Percentiles rank a stretch among this genome's conserved stretches.
phyloP scores from a whole-genome alignment of 1,140 invertebrate species.

The Ectropis grisescens region DNA sequence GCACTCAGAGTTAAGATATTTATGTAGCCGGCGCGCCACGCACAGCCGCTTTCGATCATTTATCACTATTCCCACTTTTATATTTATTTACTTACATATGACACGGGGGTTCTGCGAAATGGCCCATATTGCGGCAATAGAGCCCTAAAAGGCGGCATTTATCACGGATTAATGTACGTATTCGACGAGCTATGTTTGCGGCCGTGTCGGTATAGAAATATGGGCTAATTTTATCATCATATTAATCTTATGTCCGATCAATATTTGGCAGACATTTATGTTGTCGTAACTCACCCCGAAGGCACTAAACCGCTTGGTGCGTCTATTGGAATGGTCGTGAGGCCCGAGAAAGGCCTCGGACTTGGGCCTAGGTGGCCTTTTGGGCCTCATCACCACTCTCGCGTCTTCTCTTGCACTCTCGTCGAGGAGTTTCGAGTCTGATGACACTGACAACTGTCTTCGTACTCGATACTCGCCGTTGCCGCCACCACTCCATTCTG shows the following conservation, averaged over 20 bases:
- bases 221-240: no score
- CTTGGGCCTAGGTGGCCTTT: slow-evolving; percentile 89
- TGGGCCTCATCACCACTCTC: slow-evolving; percentile 87
- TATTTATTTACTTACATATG: no score
- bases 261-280: no score
- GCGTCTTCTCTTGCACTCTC: slow-evolving; percentile 89
- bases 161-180: no score
- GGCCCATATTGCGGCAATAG: no score
- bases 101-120: no score
- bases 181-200: no score
- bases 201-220: no score
- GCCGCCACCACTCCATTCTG: slow-evolving; percentile 82
- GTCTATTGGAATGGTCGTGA: slow-evolving; percentile 72
- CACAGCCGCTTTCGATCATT: slow-evolving; percentile 6
- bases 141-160: no score
- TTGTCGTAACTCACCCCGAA: slow-evolving; percentile 82
- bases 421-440: slow-evolving; percentile 90
- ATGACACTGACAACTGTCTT: slow-evolving; percentile 89
- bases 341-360: slow-evolving; percentile 88
- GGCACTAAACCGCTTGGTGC: slow-evolving; percentile 90
- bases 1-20: no score
- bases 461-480: slow-evolving; percentile 85
- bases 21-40: slow-evolving; percentile 5
- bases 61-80: slow-evolving; percentile 13
- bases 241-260: no score